Conservation (phyloP, 2,113 vertebrate genomes). For the Marmota monax region DNA sequence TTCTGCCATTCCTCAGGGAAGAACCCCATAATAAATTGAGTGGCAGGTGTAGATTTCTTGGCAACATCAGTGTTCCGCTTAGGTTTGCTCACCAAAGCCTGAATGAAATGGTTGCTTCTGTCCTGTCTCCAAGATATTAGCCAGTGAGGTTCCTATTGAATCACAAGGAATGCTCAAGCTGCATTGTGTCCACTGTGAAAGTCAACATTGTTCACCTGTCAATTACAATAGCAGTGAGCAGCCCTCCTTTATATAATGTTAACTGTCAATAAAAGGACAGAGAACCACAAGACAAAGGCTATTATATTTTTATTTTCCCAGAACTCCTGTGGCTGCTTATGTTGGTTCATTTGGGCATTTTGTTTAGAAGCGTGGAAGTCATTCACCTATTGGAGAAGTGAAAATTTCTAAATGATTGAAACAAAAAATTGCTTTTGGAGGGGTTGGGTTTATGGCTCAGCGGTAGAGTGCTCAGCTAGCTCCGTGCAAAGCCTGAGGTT, state of each 20-base stretch:
- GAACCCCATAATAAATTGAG: slow-evolving; percentile 45
- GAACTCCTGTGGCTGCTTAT: not conserved
- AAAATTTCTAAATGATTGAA: slow-evolving; percentile 25
- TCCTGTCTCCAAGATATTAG: slow-evolving; percentile 37
- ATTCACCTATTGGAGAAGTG: not conserved
- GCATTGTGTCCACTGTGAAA: not conserved
- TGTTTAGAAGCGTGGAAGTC: not conserved
- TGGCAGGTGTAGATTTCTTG: slow-evolving; percentile 51
- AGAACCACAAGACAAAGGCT: not conserved
- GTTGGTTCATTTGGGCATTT: not conserved
- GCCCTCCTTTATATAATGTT: not conserved
- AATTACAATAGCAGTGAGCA: slow-evolving; percentile 5
- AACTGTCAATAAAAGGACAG: not conserved
- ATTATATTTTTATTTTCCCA: not conserved
- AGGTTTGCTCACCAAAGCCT: slow-evolving; percentile 46
- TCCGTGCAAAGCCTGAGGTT: no score
- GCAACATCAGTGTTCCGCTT: slow-evolving; percentile 37
- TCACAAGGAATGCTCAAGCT: not conserved
- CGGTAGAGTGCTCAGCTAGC: no score
- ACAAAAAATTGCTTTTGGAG: not conserved
- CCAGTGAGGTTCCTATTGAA: not conserved
- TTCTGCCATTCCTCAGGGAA: slow-evolving; percentile 53
- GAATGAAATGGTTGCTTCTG: slow-evolving; percentile 43
- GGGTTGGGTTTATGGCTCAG: no score
- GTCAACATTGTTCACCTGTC: slow-evolving; percentile 28